phyloP scores from a whole-genome alignment of 2,888 invertebrate species.

The Brenthis daphne region DNA sequence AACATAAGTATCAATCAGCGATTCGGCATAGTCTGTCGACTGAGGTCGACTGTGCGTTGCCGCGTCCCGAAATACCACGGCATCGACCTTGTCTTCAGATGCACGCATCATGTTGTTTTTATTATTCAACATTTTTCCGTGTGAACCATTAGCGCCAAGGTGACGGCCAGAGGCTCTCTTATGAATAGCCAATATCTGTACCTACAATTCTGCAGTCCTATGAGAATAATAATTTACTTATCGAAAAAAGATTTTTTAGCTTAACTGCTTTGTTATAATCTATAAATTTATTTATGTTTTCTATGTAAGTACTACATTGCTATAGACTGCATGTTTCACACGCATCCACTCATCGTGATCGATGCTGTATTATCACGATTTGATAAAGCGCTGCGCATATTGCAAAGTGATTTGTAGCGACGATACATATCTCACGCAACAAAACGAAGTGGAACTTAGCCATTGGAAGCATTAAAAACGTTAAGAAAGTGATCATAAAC shows the following conservation, averaged over 20 bases:
- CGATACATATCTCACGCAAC: slow-evolving; percentile 40
- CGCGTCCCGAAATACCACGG: slow-evolving; percentile 74
- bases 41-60: slow-evolving; percentile 58
- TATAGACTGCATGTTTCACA: slow-evolving; percentile 22
- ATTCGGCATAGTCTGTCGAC: slow-evolving; percentile 57
- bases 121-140: slow-evolving; percentile 69
- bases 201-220: not conserved
- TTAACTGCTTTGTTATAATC: too few relatives aligned
- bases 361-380: slow-evolving; percentile 42
- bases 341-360: slow-evolving; percentile 31
- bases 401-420: slow-evolving; percentile 40
- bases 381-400: slow-evolving; percentile 34
- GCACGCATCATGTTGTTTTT: slow-evolving; percentile 72
- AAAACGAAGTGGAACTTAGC: slow-evolving; percentile 20
- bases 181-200: slow-evolving; percentile 39
- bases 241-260: too few relatives aligned
- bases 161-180: slow-evolving; percentile 58
- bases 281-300: too few relatives aligned
- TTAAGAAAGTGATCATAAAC: slow-evolving; percentile 59
- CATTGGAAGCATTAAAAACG: slow-evolving; percentile 29
- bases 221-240: not conserved
- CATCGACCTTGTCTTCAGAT: slow-evolving; percentile 76
- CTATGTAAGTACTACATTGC: not conserved
- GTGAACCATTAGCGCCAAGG: slow-evolving; percentile 64
- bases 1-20: slow-evolving; percentile 67